Percentiles rank a stretch among this genome's conserved stretches.
These are phyloP conservation scores for Gavialis gangeticus DNA, from an alignment of 2,113 vertebrate species.

Conservation along the genomic window DNA sequence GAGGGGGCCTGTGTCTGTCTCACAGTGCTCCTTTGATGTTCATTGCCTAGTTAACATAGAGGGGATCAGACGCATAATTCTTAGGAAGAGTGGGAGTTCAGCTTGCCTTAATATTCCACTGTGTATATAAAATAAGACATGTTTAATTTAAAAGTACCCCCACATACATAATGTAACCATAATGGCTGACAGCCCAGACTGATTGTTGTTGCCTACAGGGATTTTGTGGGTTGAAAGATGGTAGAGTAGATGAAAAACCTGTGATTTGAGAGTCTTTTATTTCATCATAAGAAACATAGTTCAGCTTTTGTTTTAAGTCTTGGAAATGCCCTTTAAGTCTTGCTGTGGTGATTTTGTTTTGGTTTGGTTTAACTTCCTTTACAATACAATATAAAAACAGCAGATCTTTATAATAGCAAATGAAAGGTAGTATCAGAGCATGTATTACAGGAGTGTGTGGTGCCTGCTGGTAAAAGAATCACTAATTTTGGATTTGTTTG, in stretches of 20 bases:
- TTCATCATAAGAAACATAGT: neutral
- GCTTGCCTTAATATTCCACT: neutral
- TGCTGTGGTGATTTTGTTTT: neutral
- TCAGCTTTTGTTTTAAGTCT: neutral
- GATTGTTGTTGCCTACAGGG: neutral
- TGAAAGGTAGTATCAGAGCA: fast-evolving
- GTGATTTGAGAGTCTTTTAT: neutral
- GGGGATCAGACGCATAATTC: neutral
- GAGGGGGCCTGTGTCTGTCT: fast-evolving
- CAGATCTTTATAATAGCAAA: neutral
- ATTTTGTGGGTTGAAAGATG: neutral
- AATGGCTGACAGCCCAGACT: neutral
- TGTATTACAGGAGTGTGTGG: fast-evolving
- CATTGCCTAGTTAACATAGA: neutral
- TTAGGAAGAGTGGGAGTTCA: neutral
- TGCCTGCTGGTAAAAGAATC: neutral
- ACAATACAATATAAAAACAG: neutral
- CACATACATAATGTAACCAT: neutral
- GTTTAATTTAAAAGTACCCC: slow-evolving; percentile 4
- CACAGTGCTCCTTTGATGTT: neutral
- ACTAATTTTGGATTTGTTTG: neutral
- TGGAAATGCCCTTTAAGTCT: neutral
- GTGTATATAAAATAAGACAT: neutral
- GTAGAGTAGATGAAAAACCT: neutral
- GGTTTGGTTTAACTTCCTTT: neutral